Conservation (phyloP, 2,113 vertebrate species). For the Fukomys damarensis region DNA sequence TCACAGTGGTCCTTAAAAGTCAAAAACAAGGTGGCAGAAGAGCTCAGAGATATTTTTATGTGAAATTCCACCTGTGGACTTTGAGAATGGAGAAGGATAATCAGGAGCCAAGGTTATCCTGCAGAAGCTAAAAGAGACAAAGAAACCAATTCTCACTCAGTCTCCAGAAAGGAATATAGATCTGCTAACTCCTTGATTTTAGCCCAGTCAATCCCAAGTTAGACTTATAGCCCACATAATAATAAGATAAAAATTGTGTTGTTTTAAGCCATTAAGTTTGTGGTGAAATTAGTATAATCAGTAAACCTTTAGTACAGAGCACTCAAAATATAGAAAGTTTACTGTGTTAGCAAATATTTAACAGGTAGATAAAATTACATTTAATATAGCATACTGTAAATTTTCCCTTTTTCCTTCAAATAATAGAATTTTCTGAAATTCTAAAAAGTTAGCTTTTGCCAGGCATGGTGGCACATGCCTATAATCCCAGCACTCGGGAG, state of each 20-base stretch:
- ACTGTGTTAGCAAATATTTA: not conserved
- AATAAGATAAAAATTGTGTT: not conserved
- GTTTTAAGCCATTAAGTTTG: conserved; percentile 18
- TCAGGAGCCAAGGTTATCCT: not conserved
- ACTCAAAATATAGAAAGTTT: conserved; percentile 5
- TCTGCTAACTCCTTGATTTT: not conserved
- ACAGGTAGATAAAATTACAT: not conserved
- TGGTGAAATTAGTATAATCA: conserved; percentile 2
- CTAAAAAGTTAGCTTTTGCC: not conserved
- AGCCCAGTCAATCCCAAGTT: not conserved
- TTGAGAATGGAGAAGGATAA: not conserved
- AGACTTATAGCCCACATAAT: not conserved
- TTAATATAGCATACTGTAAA: not conserved
- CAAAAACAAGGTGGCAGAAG: not conserved
- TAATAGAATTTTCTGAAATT: not conserved
- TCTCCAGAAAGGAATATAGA: not conserved
- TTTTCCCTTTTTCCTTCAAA: not conserved
- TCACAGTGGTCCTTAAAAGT: not conserved
- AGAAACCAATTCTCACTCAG: not conserved
- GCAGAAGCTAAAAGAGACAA: not conserved
- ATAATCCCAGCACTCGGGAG: too few species aligned
- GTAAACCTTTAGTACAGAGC: not conserved
- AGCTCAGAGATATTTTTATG: not conserved
- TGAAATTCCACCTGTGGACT: not conserved
- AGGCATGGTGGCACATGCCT: too few species aligned